phyloP scores from a whole-genome alignment of 2,113 vertebrate species.

The Mola mola region DNA sequence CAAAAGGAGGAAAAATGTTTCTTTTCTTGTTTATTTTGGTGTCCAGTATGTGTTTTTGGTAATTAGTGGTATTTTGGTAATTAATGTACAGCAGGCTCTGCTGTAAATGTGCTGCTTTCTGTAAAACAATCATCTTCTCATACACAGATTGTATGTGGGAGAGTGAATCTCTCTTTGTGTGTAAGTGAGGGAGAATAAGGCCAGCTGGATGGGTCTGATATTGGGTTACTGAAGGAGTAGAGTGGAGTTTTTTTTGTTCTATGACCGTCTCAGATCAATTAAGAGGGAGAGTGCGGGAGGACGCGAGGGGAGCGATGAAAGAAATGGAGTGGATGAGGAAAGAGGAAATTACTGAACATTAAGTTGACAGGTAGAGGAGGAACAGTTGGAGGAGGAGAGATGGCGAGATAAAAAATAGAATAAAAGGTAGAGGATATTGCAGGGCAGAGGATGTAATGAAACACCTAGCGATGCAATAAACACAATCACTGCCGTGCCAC shows the following conservation, averaged over 20 bases:
- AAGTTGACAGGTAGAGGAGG: slow-evolving; percentile 61
- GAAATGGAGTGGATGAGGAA: slow-evolving; percentile 62
- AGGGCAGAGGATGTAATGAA: slow-evolving; percentile 65
- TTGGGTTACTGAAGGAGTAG: slow-evolving; percentile 74
- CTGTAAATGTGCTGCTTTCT: slow-evolving; percentile 52
- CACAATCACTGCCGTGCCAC: slow-evolving; percentile 32
- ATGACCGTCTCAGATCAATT: slow-evolving; percentile 75
- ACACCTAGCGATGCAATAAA: slow-evolving; percentile 42
- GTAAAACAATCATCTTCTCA: slow-evolving; percentile 51
- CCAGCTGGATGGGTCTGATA: slow-evolving; percentile 69
- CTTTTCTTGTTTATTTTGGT: slow-evolving; percentile 1
- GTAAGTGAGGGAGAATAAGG: slow-evolving; percentile 45
- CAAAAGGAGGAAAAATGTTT: too few species aligned
- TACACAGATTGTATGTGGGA: slow-evolving; percentile 54
- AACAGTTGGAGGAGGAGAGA: slow-evolving; percentile 37
- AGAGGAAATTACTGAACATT: slow-evolving; percentile 74
- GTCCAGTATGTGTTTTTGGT: slow-evolving; percentile 34
- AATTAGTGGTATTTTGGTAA: slow-evolving; percentile 32
- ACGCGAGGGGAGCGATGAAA: slow-evolving; percentile 38
- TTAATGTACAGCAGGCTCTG: slow-evolving; percentile 11
- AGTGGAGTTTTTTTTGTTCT: slow-evolving; percentile 57
- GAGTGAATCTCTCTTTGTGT: slow-evolving; percentile 40
- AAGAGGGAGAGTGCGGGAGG: slow-evolving; percentile 54
- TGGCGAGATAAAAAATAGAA: slow-evolving; percentile 28
- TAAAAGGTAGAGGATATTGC: slow-evolving; percentile 49